A percentile compares a stretch with the other conserved stretches of the same genome.
These are phyloP conservation scores for Turritopsis rubra DNA, from an alignment of 30 jellyfish, hydroid and myxozoan genomes.

Conservation along the genomic window DNA sequence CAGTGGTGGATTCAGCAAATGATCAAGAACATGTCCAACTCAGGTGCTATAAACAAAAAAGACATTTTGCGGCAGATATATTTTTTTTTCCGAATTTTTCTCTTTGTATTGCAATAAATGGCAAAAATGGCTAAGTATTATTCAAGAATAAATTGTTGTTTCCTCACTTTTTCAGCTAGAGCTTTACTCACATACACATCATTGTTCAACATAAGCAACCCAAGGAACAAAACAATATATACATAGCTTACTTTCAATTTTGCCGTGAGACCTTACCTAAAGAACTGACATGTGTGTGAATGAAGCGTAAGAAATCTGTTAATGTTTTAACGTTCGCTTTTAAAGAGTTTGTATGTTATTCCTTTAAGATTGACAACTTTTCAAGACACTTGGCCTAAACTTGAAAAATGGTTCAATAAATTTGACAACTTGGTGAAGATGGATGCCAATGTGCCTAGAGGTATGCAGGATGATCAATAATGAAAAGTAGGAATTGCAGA, in stretches of 20 bases:
- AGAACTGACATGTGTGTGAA: no score
- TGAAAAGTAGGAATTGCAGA: no score
- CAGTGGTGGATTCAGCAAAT: constrained; percentile 65
- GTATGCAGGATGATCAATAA: no score
- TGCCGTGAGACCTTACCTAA: no score
- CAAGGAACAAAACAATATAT: no score
- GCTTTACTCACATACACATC: no score
- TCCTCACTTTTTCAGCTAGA: no score
- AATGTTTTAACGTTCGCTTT: no score
- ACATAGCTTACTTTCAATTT: no score
- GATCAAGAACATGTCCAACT: constrained; percentile 82
- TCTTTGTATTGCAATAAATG: background rate
- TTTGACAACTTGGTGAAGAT: constrained; percentile 46
- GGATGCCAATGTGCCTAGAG: constrained; percentile 59
- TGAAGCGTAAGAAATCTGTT: no score
- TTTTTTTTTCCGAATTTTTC: background rate
- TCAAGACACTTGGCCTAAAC: constrained; percentile 86
- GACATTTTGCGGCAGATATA: no score
- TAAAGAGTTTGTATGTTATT: background rate
- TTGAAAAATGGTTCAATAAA: constrained; percentile 84
- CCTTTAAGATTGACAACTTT: constrained; percentile 46
- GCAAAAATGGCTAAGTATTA: background rate
- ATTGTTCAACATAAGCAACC: no score
- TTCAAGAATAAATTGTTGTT: background rate
- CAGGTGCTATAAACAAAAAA: constrained; percentile 65